A percentile compares a stretch with the other conserved stretches of the same genome.
Conservation (phyloP, 1,140 invertebrate species). For the Rhyzopertha dominica region DNA sequence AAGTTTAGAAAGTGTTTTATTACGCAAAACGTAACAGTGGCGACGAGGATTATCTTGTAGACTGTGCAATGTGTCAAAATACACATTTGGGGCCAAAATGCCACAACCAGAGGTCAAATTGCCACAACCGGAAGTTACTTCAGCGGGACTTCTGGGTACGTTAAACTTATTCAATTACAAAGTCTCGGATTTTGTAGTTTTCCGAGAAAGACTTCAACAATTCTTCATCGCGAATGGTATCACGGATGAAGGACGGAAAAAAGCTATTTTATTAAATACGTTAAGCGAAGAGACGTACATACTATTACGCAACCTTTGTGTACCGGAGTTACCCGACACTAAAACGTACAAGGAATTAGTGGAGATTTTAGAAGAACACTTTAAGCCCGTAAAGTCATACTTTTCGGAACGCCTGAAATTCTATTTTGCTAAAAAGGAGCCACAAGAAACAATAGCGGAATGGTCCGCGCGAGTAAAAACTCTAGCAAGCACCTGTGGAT, state of each 20-base stretch:
- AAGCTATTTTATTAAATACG: conserved; percentile 9
- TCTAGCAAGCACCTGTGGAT: conserved; percentile 11
- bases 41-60: no score
- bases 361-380: conserved; percentile 1
- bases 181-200: conserved; percentile 1
- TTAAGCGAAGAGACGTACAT: neutral
- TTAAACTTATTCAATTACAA: neutral
- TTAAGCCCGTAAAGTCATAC: conserved; percentile 12
- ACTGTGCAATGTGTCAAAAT: no score
- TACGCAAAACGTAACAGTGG: no score
- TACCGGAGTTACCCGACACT: conserved; percentile 1
- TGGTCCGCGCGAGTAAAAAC: conserved; percentile 14
- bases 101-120: no score
- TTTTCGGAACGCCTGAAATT: conserved; percentile 16
- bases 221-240: conserved; percentile 10
- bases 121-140: no score
- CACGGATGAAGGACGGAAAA: conserved; percentile 1
- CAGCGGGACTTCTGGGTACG: conserved; percentile 6
- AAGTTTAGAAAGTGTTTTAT: no score
- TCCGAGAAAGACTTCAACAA: conserved; percentile 3
- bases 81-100: no score
- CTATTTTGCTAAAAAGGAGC: conserved; percentile 4
- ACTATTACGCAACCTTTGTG: conserved; percentile 1
- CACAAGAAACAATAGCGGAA: conserved; percentile 7
- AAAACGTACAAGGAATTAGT: conserved; percentile 3